Percentiles rank a stretch among this genome's conserved stretches.
These are phyloP conservation scores for Psittacula echo DNA, from an alignment of 2,797 vertebrate species.

Conservation along the genomic window DNA sequence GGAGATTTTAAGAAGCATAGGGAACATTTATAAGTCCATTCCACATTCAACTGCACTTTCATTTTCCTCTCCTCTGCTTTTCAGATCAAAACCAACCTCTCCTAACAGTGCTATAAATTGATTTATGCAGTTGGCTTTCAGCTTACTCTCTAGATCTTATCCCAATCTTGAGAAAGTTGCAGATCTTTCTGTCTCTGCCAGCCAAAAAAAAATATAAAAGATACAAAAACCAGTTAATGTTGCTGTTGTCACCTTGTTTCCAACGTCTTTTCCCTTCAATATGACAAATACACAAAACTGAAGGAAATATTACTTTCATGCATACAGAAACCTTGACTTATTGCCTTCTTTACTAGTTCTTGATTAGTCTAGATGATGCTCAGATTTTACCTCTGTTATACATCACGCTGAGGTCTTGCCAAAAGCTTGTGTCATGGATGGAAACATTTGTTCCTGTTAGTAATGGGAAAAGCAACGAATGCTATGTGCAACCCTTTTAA, in stretches of 20 bases:
- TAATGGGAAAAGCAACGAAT: not conserved
- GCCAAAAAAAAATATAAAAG: not conserved
- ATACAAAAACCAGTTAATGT: not conserved
- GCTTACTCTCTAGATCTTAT: not conserved
- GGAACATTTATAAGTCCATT: not conserved
- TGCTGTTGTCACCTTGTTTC: not conserved
- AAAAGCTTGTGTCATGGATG: not conserved
- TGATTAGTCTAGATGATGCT: not conserved
- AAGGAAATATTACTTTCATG: not conserved
- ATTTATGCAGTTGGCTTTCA: not conserved
- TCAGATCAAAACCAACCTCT: not conserved
- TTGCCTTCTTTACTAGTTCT: not conserved
- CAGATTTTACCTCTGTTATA: not conserved
- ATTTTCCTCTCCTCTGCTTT: not conserved
- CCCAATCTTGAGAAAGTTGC: not conserved
- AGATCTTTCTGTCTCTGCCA: not conserved
- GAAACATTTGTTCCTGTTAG: not conserved
- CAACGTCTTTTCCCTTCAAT: not conserved
- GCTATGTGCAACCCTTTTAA: not conserved
- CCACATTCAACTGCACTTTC: not conserved
- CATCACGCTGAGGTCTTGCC: not conserved
- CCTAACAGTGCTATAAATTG: not conserved
- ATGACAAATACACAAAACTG: not conserved
- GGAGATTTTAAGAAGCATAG: not conserved
- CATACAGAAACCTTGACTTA: not conserved